Evolutionary conservation across 2,888 invertebrate species (phyloP), one percentile per base, ranked within the genome.

Genomic region (Aphidoletes aphidimyza): DNA sequence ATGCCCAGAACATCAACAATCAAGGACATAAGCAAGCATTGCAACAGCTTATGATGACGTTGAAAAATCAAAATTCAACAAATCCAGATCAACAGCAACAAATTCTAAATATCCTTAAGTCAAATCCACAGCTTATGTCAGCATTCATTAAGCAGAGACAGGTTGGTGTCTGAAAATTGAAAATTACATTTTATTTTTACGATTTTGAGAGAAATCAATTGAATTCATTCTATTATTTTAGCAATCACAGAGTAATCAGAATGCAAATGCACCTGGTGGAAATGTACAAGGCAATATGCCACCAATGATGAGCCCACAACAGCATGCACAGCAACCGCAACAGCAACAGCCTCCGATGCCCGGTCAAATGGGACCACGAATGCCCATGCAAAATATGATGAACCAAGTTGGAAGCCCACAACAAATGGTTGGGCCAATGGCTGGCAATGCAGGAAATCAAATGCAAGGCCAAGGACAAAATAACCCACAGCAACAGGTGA

Each of bases 41-140:
- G 85, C 95, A 95, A 87, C 95, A 97, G 89, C 93, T 98, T 34
- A 94, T 98, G 93, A 94, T 95, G 87, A 97, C 97, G 85, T 92
- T 99, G 84, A 94, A 96, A 87, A 96, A 96, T 87, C 97, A 98
- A 84, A 95, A 95, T 87, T 95, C 96, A 84, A n/a, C 47, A 14
- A 85, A 85, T 9, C 95, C 95, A 86, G 97, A 98, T 88, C 98
- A 98, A 89, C 98, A 98, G 88, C 95, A 95, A 88, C 95, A 96
- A 90, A 94, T 96, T 86, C 91, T 98, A 86, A 94, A 95, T 88
- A 97, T 98, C 88, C 93, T 98, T 86, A 97, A 97, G 90, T 95
- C 95, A 86, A 97, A 98, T 91, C 98, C 98, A 59, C 96, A 96
- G 87, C 92, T 98, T 83, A 98, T 98, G 97, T 97, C 97, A 85